A percentile compares a stretch with the other conserved stretches of the same genome.
phyloP scores from a whole-genome alignment of 2,888 invertebrate species.

The Macrosoma leucophasiata region DNA sequence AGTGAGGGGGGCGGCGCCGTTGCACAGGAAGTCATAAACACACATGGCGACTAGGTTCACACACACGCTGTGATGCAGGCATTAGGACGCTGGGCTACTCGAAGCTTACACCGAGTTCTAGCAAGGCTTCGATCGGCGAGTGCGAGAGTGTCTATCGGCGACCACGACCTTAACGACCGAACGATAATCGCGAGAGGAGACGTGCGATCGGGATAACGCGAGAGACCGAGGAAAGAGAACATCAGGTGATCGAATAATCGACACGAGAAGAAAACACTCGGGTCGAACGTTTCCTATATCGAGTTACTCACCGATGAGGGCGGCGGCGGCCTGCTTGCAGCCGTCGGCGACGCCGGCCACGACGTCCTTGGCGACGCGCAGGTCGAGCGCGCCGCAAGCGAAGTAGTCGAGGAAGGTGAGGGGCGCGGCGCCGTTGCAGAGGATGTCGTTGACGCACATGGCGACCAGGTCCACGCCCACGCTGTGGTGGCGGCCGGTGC shows the following conservation, averaged over 20 bases:
- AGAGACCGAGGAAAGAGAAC: too few relatives aligned
- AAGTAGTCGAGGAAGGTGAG: constrained; percentile 98
- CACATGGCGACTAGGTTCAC: constrained; percentile 99
- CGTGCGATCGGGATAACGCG: too few relatives aligned
- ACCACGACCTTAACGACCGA: too few relatives aligned
- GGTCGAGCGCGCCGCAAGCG: constrained; percentile 89
- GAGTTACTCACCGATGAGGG: constrained; percentile 82
- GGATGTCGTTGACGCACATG: constrained; percentile 98
- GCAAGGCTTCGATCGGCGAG: too few relatives aligned
- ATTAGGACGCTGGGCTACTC: constrained; percentile 89
- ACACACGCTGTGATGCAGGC: constrained; percentile 88
- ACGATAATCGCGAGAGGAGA: too few relatives aligned
- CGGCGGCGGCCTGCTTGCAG: constrained; percentile 87
- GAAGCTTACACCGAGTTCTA: too few relatives aligned
- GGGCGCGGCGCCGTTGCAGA: constrained; percentile 96
- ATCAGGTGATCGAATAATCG: too few relatives aligned
- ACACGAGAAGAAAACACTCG: too few relatives aligned
- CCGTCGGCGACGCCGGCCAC: constrained; percentile 90
- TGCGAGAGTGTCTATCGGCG: too few relatives aligned
- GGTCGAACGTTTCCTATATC: too few relatives aligned
- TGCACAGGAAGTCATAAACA: constrained; percentile 96
- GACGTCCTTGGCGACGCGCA: constrained; percentile 80
- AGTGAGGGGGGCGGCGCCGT: constrained; percentile 96
- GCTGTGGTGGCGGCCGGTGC: constrained; percentile 82
- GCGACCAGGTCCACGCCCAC: constrained; percentile 97